Base-by-base conservation (phyloP, 2,888 invertebrate species). In the Nemoura dubitans region DNA sequence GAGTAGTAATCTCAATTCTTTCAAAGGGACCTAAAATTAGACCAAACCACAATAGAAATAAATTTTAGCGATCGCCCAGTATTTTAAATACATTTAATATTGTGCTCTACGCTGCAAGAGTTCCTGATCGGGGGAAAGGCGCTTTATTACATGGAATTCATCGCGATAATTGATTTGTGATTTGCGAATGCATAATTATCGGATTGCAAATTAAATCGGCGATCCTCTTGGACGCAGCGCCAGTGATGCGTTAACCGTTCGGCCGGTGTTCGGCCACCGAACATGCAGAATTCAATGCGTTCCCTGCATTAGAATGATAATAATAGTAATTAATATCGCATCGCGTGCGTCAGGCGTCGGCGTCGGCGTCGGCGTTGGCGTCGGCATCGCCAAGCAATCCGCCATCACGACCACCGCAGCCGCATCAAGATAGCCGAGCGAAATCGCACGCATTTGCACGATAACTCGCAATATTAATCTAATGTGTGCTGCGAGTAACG, bases 271-370 rank as follows among this genome's bases (percentile, higher is more conserved):
- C 59, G 59, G 21, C 59, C 59, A 21, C 14, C 59, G 21, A 7
- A 59, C 59, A 59, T 21, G 3, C 59, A 59, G 59, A 59, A 59
- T 59, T 10, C 3, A 59, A 59, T 59, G 59, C 78, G 26, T 78
- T 78, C 7, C 21, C 78, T 28, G 78, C 78, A 78, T 78, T 78
- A 78, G 78, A 78, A 78, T 78, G 78, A 78, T 28, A 78, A 28
- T 78, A 27, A 26, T 14, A 78, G 78, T 78, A 78, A 78, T 78
- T 78, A 78, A 28, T 27, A 25, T 78, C 26, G 26, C 28, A 16
- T 78, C 78, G 78, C 78, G 78, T 78, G 78, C 26, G 78, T 78
- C 26, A 1, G 78, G 26, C 28, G 78, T 78, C 26, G 78, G 78
- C 25, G 78, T 78, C 78, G 78, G 78, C 78, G 78, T 78, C n/a